A percentile compares a stretch with the other conserved stretches of the same genome.
Conservation (phyloP, 1,140 invertebrate species). For the Ctenoplectra terminalis region DNA sequence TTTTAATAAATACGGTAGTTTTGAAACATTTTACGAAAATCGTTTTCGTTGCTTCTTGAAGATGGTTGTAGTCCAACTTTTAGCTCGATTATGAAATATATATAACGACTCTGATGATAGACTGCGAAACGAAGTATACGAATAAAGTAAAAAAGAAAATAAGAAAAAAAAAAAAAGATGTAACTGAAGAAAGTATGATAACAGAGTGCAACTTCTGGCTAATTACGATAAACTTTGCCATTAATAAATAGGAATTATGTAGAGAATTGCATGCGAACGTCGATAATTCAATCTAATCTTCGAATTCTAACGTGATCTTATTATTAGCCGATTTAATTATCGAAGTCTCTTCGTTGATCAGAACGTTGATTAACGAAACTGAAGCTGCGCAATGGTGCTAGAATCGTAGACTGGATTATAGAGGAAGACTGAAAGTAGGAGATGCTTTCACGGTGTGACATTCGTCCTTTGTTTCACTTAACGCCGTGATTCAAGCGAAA, state of each 20-base stretch:
- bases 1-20: neutral
- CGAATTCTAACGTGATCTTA: slow-evolving; percentile 62
- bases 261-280: slow-evolving; percentile 67
- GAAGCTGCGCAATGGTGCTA: slow-evolving; percentile 74
- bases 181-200: neutral
- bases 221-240: slow-evolving; percentile 23
- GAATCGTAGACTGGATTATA: slow-evolving; percentile 73
- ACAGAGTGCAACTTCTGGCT: slow-evolving; percentile 37
- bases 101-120: neutral
- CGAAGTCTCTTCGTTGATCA: slow-evolving; percentile 39
- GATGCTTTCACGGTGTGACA: slow-evolving; percentile 58
- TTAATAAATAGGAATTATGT: slow-evolving; percentile 50
- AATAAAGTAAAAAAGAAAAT: neutral
- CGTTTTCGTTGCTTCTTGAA: neutral
- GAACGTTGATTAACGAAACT: slow-evolving; percentile 21
- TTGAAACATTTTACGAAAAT: neutral
- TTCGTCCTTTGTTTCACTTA: slow-evolving; percentile 53
- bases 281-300: slow-evolving; percentile 69
- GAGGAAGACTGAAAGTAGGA: slow-evolving; percentile 77
- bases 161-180: neutral
- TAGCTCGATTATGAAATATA: neutral
- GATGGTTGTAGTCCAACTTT: neutral
- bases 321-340: slow-evolving; percentile 63
- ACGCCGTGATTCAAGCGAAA: slow-evolving; percentile 45
- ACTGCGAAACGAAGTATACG: neutral